Base-by-base conservation (phyloP, 2,888 invertebrate genomes). In the Mythimna ferrago region DNA sequence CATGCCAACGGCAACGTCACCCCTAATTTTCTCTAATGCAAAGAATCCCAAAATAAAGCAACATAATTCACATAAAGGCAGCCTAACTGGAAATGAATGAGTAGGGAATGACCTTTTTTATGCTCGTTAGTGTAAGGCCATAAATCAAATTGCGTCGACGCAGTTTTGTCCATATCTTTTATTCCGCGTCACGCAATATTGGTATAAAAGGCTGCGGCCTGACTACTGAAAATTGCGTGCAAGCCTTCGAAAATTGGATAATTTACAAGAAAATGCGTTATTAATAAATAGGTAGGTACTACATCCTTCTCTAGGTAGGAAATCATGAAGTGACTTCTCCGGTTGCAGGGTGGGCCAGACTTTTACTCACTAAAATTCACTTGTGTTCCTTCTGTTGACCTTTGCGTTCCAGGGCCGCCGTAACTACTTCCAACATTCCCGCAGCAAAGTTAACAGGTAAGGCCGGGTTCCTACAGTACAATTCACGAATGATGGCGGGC, bases 111-210 rank as follows among this genome's bases (percentile, higher is more conserved):
- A 77, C 78, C 66, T 74, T 77, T 71, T 78, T 77, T 69, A 74
- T 70, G 76, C 66, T 72, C 70, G 71, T 76, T 73, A 80, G 72
- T 61, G 63, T 70, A 66, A 41, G 57, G 64, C 6, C 67, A 83
- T 85, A 81, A 76, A 84, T 84, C 78, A 83, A 78, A 70, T 53
- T 63, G 56, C 56, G 71, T 70, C 76, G 63, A 68, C 76, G 64
- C 65, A 71, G 62, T 76, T 74, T 67, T 38, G 68, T 63, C 38
- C 73, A 53, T 78, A 77, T 75, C 78, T 77, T 73, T 75, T 76
- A 76, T 74, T 71, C 48, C 57, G 75, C 73, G 82, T 78, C 90
- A 90, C 89, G 90, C 90, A 80, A 90, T 85, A 82, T 54, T 73
- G 78, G 78, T 81, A 87, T 89, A 87, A 87, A 87, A 48, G 48